Base-by-base conservation (phyloP, 2,888 invertebrate genomes). In the Apomyelois bistriatella region DNA sequence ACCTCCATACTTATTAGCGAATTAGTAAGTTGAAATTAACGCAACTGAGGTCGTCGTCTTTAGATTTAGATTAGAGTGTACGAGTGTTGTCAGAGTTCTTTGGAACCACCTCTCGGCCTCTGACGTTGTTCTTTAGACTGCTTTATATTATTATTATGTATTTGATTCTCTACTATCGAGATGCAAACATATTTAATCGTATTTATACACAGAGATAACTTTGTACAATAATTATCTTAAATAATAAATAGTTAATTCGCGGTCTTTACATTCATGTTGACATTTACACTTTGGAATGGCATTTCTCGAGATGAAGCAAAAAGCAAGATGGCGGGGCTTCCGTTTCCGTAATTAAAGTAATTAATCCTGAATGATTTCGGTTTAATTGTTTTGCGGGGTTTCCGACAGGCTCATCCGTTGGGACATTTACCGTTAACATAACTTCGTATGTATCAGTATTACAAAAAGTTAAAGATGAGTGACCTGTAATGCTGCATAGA, bases 331-430 rank as follows among this genome's bases (percentile, higher is more conserved):
- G 65, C 66, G 68, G 73, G 75, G 68, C 76, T 84, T 87, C 89
- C 85, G 86, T 80, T 86, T 88, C 89, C 87, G 82, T 81, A 79
- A 88, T 87, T 88, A 89, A 77, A 81, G 78, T 82, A 87, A 89
- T 87, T 82, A 85, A 79, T 76, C 72, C 66, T 53, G 68, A 79
- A 72, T 75, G 85, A 85, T 86, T 88, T 84, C 71, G 72, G 76
- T 76, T 75, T 86, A 87, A 89, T 85, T 83, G 78, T 79, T 74
- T 60, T 65, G 68, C 72, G 74, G 73, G 70, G 70, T 71, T 77
- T 83, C 80, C 78, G 83, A 82, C 81, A 82, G 68, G 66, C 60
- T 58, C 78, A 76, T 85, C 80, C 82, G 78, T 71, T 64, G 58
- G 55, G 55, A 56, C 55, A 60, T 57, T 48, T 46, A 49, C 52